phyloP scores from a whole-genome alignment of 2,113 vertebrate species.

The Tricholaema leucomelas region DNA sequence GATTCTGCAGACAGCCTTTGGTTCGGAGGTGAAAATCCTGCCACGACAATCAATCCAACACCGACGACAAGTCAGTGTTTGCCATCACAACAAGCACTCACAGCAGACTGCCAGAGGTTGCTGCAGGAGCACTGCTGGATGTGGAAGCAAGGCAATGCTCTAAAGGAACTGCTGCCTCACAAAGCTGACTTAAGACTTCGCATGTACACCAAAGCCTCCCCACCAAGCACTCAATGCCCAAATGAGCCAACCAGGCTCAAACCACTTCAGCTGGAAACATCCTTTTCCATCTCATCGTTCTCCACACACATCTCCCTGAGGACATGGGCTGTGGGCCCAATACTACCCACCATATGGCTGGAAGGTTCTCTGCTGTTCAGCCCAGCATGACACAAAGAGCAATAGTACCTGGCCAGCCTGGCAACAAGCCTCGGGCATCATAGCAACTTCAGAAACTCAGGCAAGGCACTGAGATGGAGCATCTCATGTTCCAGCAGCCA shows the following conservation, averaged over 20 bases:
- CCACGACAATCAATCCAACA: constrained; percentile 28
- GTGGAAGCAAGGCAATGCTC: not conserved
- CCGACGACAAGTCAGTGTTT: constrained; percentile 14
- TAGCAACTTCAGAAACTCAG: not conserved
- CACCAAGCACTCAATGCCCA: accelerated
- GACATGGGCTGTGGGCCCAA: not conserved
- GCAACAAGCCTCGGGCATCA: not conserved
- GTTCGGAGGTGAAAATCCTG: constrained; percentile 31
- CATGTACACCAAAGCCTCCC: not conserved
- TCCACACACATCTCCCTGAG: not conserved
- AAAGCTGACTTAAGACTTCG: not conserved
- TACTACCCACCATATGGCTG: accelerated
- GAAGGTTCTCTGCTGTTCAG: not conserved
- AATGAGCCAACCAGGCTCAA: not conserved
- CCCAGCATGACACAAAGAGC: accelerated
- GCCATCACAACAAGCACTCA: not conserved
- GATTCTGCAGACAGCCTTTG: constrained; percentile 1
- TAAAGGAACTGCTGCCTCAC: not conserved
- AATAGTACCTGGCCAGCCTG: not conserved
- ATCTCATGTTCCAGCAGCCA: accelerated
- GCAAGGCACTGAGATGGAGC: not conserved
- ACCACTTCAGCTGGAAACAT: not conserved
- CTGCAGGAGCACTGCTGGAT: not conserved
- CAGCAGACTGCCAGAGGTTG: not conserved
- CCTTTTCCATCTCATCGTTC: not conserved